Evolutionary conservation across 2,113 vertebrate species (phyloP).

Genomic region (Amphiprion ocellaris): DNA sequence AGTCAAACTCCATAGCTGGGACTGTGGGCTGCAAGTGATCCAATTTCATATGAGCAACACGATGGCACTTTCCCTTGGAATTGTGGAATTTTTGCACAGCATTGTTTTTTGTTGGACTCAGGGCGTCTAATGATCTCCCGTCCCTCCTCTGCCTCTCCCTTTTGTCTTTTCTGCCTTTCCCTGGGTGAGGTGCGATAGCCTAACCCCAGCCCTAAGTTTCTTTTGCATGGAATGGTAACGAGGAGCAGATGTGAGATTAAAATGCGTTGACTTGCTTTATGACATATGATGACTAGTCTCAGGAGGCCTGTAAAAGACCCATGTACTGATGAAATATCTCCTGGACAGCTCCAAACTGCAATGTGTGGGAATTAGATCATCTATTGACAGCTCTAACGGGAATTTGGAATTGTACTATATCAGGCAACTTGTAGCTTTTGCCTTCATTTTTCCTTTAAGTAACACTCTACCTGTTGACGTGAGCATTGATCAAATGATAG

Average conservation of each 20-base stretch:
- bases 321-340: slow-evolving; percentile 80
- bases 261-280: slow-evolving; percentile 82
- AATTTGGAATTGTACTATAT: slow-evolving; percentile 44
- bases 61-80: slow-evolving; percentile 53
- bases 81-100: slow-evolving; percentile 51
- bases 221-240: slow-evolving; percentile 83
- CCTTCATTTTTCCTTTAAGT: slow-evolving; percentile 33
- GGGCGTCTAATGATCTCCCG: slow-evolving; percentile 49
- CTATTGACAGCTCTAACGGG: slow-evolving; percentile 57
- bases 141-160: slow-evolving; percentile 24
- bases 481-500: slow-evolving; percentile 27
- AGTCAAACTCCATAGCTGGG: slow-evolving; percentile 40
- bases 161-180: slow-evolving; percentile 47
- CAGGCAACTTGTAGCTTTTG: slow-evolving; percentile 51
- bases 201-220: slow-evolving; percentile 68
- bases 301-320: slow-evolving; percentile 80
- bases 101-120: slow-evolving; percentile 43
- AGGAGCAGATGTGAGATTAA: slow-evolving; percentile 87
- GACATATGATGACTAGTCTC: slow-evolving; percentile 84
- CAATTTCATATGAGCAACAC: slow-evolving; percentile 61
- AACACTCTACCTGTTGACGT: slow-evolving; percentile 17
- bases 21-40: slow-evolving; percentile 47
- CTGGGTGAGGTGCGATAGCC: slow-evolving; percentile 70
- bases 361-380: slow-evolving; percentile 79
- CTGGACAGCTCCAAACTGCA: slow-evolving; percentile 53